phyloP scores from a whole-genome alignment of 2,888 invertebrate genomes.

The Melipona bicolor region DNA sequence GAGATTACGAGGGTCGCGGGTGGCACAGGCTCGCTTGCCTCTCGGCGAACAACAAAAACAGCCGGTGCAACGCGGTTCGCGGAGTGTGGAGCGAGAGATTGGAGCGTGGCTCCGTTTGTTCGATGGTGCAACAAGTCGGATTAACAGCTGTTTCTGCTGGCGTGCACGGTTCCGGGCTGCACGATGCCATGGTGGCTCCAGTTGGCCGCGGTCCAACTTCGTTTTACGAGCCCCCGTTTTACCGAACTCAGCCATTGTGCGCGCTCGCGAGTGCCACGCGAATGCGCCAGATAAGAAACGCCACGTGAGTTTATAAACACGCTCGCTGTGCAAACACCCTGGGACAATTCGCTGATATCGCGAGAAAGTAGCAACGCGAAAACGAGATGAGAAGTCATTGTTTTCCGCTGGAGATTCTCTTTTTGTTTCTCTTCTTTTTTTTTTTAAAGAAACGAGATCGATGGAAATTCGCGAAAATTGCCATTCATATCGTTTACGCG shows the following conservation, averaged over 20 bases:
- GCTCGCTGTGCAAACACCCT: background rate
- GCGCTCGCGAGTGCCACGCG: conserved; percentile 33
- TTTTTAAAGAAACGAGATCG: background rate
- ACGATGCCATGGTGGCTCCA: conserved; percentile 46
- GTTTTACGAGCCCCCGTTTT: conserved; percentile 40
- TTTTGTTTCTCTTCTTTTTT: too few species aligned
- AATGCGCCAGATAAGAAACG: conserved; percentile 8
- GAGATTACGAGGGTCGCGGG: background rate
- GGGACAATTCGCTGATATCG: background rate
- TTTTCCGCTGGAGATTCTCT: background rate
- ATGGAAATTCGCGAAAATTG: background rate
- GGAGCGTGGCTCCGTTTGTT: conserved; percentile 65
- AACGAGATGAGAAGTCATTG: background rate
- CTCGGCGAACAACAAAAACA: conserved; percentile 35
- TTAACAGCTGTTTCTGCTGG: conserved; percentile 77
- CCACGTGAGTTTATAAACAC: conserved; percentile 1
- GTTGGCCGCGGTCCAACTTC: conserved; percentile 72
- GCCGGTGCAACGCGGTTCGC: background rate
- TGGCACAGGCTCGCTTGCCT: conserved; percentile 23
- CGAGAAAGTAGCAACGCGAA: background rate
- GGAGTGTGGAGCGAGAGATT: conserved; percentile 25
- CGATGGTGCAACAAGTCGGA: conserved; percentile 79
- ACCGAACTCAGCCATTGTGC: conserved; percentile 50
- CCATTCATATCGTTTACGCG: background rate
- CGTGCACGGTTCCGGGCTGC: conserved; percentile 58